Base-by-base conservation (phyloP, 2,888 invertebrate species). In the Mystacides longicornis region DNA sequence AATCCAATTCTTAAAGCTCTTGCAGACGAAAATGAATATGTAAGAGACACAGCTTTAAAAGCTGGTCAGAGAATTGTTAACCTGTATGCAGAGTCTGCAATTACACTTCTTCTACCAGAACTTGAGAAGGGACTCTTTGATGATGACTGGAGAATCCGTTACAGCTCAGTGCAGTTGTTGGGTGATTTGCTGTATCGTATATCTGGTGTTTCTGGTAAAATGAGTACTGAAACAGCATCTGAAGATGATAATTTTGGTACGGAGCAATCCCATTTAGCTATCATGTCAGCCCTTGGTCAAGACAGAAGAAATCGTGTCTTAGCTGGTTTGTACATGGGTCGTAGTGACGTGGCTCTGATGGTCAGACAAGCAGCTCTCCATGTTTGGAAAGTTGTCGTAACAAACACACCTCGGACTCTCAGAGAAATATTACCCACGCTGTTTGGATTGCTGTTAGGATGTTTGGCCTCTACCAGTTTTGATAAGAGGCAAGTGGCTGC, bases 201-300 rank as follows among this genome's bases (percentile, higher is more conserved):
- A 62, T 96, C 97, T 1, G 98, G 96, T 50, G 97, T 99, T 1
- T 90, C 95, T 23, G 98, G 98, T 52, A 99, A 99, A 77, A 98
- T 98, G 96, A 94, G 94, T 31, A 98, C 98, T 0, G 96, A 97
- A 73, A 96, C 95, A 0, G 95, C 95, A 0, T 92, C 90, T 62
- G 98, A 99, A 70, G 99, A 99, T 69, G 99, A 99, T 69, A 99
- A 98, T 72, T 97, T 99, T 71, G 99, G 98, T 58, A 98, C 98
- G 0, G 96, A 96, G 69, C 92, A 91, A 68, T 94, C 94, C 1
- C 94, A 95, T 67, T 80, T 85, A 69, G 92, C 94, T 1, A 97
- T 98, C 61, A 89, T 95, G 64, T 81, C 81, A 51, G 86, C 93
- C 9, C 78, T 99, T 50, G 97, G 98, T 1, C 83, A 81, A 1